Evolutionary conservation across 2,797 vertebrate species (phyloP), one percentile per base, ranked within the genome.

Genomic region (Gorsachius magnificus): DNA sequence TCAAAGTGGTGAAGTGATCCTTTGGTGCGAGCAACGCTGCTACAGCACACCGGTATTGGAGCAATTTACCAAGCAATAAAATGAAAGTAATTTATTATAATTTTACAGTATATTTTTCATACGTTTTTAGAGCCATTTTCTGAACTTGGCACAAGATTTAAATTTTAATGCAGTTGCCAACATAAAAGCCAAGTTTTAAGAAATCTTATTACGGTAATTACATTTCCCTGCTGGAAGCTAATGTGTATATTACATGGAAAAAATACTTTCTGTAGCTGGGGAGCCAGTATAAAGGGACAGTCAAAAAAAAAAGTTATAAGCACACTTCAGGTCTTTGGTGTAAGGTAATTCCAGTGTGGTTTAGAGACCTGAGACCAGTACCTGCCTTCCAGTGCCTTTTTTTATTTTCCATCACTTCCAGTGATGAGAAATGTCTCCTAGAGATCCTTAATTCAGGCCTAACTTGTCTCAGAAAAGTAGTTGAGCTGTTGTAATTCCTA

Each of bases 151-250:
- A 87, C 71, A 86, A 60, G 91, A 83, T 94, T 94, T 97, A 95
- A 87, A 92, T 95, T 97, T 96, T 96, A 96, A 89, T 75, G 68
- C 70, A 77, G 87, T 50, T 41, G 71, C 95, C 92, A 95, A 89
- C 76, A 87, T 89, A 95, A 97, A 96, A 97, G 70, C 80, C 90
- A 88, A 93, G 87, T 88, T 96, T 96, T 48, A 69, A 90, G 89
- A 93, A 96, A 96, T 87, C 21, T 48, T 91, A 89, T 96, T 95
- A 95, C 80, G 95, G 91, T 97, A 95, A 97, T 97, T 92, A 60
- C 86, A 83, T 95, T 96, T 97, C 71, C 64, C 68, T 87, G 66
- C 76, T 68, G 89, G 93, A 90, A 94, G 92, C 86, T 95, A 91
- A 87, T 83, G 84, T 57, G 75, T 63, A 50, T 80, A 83, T 81